Base-by-base conservation (phyloP, 1,140 invertebrate genomes). In the Maconellicoccus hirsutus region DNA sequence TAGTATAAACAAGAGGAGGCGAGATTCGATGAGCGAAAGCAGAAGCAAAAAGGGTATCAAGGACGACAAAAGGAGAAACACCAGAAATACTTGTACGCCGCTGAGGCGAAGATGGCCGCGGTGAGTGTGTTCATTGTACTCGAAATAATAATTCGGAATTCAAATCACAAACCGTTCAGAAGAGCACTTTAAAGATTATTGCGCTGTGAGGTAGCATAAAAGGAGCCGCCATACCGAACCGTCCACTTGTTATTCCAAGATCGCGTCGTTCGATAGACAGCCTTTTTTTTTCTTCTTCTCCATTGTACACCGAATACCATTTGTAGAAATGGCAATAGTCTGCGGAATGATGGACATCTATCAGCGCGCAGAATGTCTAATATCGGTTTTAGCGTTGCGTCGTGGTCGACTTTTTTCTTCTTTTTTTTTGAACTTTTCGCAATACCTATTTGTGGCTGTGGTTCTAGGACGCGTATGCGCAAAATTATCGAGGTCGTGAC, bases 111-210 rank as follows among this genome's bases (percentile, higher is more conserved):
- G 59, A 61, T 23, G 61, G 25, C 61, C 61, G n/a, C n/a, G 21
- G 22, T 66, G 10, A 4, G 42, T 19, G 16, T 59, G 61, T 66
- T 19, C 61, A 66, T 66, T 26, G 21, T 26, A 66, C 61, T 66
- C 61, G 61, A 66, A 66, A 66, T 66, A 66, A 66, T 66, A 66
- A 66, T 66, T 66, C 61, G 61, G 25, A 66, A 66, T 66, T 66
- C 61, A 66, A 66, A 66, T 66, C 61, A 66, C 61, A 66, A 66
- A 66, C 61, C 16, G 16, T 12, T 6, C 29, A 52, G 16, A 66
- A 25, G 61, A 66, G 61, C 61, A 66, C 61, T 66, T 66, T 26
- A 66, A 66, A 66, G 61, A 66, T 66, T 66, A 66, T 66, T 66
- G 61, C 61, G 61, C 61, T 25, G 10, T 26, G 61, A 16, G 22